Conservation (phyloP, 2,888 invertebrate species). For the Myathropa florea region DNA sequence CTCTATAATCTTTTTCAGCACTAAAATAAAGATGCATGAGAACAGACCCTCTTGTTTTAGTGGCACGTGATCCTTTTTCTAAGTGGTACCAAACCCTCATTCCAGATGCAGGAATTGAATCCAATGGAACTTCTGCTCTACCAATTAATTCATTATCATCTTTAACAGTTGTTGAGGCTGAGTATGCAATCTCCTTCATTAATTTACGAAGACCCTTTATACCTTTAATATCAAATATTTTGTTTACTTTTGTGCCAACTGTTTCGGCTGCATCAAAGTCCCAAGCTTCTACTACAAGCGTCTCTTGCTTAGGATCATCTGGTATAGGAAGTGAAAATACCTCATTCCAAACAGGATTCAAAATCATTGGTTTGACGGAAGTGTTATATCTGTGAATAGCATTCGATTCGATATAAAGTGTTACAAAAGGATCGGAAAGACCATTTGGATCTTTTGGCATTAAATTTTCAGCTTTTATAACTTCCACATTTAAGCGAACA, state of each 20-base stretch:
- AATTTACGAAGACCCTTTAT: constrained; percentile 91
- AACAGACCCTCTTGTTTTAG: constrained; percentile 91
- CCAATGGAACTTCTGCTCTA: constrained; percentile 90
- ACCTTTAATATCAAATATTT: constrained; percentile 92
- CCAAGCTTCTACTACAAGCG: constrained; percentile 91
- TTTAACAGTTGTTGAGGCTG: constrained; percentile 93
- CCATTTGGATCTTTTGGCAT: constrained; percentile 93
- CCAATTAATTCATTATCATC: constrained; percentile 98
- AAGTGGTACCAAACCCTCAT: constrained; percentile 95
- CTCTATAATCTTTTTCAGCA: constrained; percentile 91
- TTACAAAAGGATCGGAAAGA: constrained; percentile 98
- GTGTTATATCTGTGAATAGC: constrained; percentile 92
- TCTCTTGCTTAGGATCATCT: constrained; percentile 87
- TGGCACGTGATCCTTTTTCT: constrained; percentile 89
- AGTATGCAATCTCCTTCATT: constrained; percentile 94
- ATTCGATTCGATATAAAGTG: constrained; percentile 90
- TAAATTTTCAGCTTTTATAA: constrained; percentile 92
- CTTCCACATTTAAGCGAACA: constrained; percentile 90
- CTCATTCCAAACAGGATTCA: constrained; percentile 98
- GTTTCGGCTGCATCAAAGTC: constrained; percentile 96
- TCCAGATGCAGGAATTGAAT: constrained; percentile 96
- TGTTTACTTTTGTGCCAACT: constrained; percentile 92
- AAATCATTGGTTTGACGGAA: constrained; percentile 93
- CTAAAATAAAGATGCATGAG: constrained; percentile 91
- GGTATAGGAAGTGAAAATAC: constrained; percentile 94